Evolutionary conservation across 2,113 vertebrate species (phyloP).

Genomic region (Lepidiolamprologus cunningtoni): DNA sequence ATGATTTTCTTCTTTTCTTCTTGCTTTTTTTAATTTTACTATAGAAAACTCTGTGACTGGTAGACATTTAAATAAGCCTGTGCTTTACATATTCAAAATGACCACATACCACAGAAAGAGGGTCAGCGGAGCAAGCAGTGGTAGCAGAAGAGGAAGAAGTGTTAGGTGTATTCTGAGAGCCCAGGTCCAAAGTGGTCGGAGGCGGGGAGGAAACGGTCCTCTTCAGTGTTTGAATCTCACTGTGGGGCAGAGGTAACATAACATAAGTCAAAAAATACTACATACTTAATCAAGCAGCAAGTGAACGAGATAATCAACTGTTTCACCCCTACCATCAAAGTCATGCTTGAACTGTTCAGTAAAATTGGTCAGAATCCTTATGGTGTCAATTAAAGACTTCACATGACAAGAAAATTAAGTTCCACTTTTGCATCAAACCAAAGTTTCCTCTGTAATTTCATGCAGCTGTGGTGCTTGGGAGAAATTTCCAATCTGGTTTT

Average conservation of each 20-base stretch:
- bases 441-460: background rate
- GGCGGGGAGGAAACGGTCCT: constrained; percentile 72
- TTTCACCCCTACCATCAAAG: background rate
- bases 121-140: constrained; percentile 1
- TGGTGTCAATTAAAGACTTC: background rate
- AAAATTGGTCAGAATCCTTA: background rate
- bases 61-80: background rate
- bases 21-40: background rate
- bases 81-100: background rate
- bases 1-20: background rate
- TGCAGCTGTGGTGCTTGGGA: background rate
- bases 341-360: background rate
- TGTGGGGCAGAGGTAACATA: constrained; percentile 31
- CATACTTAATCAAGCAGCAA: background rate
- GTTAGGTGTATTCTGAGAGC: constrained; percentile 56
- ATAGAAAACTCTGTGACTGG: background rate
- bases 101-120: constrained; percentile 34
- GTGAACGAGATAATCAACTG: background rate
- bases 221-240: constrained; percentile 89
- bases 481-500: background rate
- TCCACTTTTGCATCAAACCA: background rate
- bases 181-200: constrained; percentile 54
- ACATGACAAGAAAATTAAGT: background rate
- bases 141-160: constrained; percentile 24
- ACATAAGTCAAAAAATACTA: background rate